Evolutionary conservation across 1,140 invertebrate species (phyloP), one percentile per base, ranked within the genome.

Genomic region (Drosophila repletoides): DNA sequence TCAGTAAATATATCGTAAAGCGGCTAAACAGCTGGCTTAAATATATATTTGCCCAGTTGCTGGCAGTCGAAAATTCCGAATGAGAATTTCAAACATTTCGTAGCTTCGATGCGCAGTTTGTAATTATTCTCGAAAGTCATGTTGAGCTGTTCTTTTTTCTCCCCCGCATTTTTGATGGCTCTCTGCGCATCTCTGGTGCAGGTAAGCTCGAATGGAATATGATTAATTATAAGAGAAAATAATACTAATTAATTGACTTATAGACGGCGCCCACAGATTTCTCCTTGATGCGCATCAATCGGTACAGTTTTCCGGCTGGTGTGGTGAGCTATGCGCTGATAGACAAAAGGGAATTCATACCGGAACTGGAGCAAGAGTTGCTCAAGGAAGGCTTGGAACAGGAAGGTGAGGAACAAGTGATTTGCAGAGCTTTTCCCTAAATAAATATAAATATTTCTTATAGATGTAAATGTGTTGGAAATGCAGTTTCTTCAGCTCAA

Each of bases 401-500:
- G 5, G 31, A 72, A 21, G 73, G 77, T 81, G 14, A 60, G 67
- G 33, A 1, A 1, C 3, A 6, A 2, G 0, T 22, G 1, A 0
- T 14, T 5, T 7, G 5, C 6, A 1, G 24, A 15, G 5, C 1
- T 9, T 46, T 22, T 9, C 2, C 7, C 5, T 9, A 4, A 29
- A 3, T 5, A 5, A 24, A 3, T 53, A 0, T 10, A 1, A 5
- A 6, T 4, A 6, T 12, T 6, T 29, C 2, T 12, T 6, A 1
- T 2, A 83, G 77, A 70, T 36, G 0, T 43, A 2, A 40, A 40
- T 17, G 10, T 67, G 1, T 0, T 71, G 2, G 45, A 43, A 5
- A 77, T 83, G 70, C 55, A 84, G 12, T 24, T 84, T 17, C 12
- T 83, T 46, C 79, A 83, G 21, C 1, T 77, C 1, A 84, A 84